phyloP scores from a whole-genome alignment of 2,888 invertebrate species.

The Xestia rhomboidea region DNA sequence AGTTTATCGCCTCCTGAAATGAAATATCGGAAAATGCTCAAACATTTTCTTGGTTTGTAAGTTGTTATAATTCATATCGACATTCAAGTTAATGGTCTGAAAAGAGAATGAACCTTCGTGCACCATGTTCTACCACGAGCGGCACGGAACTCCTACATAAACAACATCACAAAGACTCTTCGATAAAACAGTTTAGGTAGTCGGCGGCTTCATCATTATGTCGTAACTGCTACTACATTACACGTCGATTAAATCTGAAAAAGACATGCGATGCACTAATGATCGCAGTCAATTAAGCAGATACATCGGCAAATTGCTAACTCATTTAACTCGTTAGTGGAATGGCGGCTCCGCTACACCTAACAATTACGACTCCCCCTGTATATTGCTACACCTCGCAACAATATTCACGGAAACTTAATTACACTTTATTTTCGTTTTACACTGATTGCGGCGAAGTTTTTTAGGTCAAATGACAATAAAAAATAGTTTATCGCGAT shows the following conservation, averaged over 20 bases:
- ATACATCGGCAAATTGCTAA: slow-evolving; percentile 61
- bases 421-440: slow-evolving; percentile 66
- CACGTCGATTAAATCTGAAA: slow-evolving; percentile 29
- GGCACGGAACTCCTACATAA: slow-evolving; percentile 17
- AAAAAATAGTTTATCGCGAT: slow-evolving; percentile 60
- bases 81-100: slow-evolving; percentile 43
- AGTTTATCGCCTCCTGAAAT: slow-evolving; percentile 33
- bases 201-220: slow-evolving; percentile 2
- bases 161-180: slow-evolving; percentile 14
- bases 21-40: slow-evolving; percentile 51
- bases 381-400: slow-evolving; percentile 48
- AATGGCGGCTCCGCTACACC: slow-evolving; percentile 49
- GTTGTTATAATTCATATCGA: slow-evolving; percentile 43
- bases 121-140: slow-evolving; percentile 4
- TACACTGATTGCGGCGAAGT: slow-evolving; percentile 51
- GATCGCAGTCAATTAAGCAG: slow-evolving; percentile 57
- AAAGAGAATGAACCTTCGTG: slow-evolving; percentile 11
- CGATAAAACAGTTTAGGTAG: slow-evolving; percentile 19
- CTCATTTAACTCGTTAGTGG: slow-evolving; percentile 63
- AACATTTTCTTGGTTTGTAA: slow-evolving; percentile 31
- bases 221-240: slow-evolving; percentile 10
- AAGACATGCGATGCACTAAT: slow-evolving; percentile 51
- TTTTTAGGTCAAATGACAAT: slow-evolving; percentile 66
- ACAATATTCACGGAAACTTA: slow-evolving; percentile 58
- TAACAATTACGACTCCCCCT: slow-evolving; percentile 45